Evolutionary conservation across 2,797 vertebrate species (phyloP), one percentile per base, ranked within the genome.

Genomic region (Syngnathus rostellatus): DNA sequence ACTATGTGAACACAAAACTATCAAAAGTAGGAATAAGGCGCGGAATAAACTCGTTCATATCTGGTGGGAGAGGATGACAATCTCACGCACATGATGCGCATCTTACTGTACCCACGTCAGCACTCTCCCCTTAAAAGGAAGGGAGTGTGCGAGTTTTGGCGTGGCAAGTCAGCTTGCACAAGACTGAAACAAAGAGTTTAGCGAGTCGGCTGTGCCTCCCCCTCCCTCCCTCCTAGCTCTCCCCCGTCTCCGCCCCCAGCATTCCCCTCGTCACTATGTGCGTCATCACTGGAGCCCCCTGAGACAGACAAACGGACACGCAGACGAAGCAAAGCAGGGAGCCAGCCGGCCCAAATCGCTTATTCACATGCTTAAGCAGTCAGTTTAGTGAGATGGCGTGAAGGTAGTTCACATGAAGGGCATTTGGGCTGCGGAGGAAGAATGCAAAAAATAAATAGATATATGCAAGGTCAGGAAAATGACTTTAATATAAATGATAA

Each of bases 251-350:
- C 77, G 72, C 80, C 81, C 73, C 76, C 73, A 83, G 74, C 85
- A 78, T 82, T 86, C 81, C 85, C 82, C 73, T 80, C 87, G 85
- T 88, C 87, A 89, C 84, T 21, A 81, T 70, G 85, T 90, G 89
- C 88, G 89, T 89, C 89, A 90, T 88, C 77, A 62, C 76, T 74
- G 86, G 86, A 89, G 86, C 88, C 88, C 88, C 89, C 80, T 85
- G 87, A 90, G 87, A 88, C 66, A 73, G 54, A 69, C 67, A 60
- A 0, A 67, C 68, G 51, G 16, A 14, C 55, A 64, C 63, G 45
- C 31, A 8, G 50, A 60, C 31, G 23, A 66, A 51, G 63, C 53
- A 54, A 21, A 55, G 5, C 62, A 61, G 48, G 21, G 53, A 67
- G 65, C 54, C 25, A 11, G 76, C 72, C 68, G 71, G 72, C 73